Evolutionary conservation across 2,113 vertebrate genomes (phyloP), one percentile per base, ranked within the genome.

Genomic region (Lonchura striata): DNA sequence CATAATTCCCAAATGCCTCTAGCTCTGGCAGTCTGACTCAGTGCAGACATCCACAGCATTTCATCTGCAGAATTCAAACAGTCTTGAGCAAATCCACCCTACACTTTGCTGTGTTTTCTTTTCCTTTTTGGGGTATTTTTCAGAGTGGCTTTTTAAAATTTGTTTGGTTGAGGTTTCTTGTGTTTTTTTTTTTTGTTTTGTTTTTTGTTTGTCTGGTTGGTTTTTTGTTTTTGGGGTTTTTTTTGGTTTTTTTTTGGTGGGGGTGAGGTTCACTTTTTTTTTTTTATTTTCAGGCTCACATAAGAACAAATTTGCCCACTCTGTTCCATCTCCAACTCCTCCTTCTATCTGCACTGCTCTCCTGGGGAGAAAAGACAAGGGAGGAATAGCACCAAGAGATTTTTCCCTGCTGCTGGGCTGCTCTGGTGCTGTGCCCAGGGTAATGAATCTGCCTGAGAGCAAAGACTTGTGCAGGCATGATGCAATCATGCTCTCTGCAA

Each of bases 331-430:
- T 89, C 69, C 60, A 47, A 12, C 33, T 47, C 15, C 15, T 87
- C 42, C 13, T 4, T 68, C 52, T 60, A 35, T 78, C 39, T 47
- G 13, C 44, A 52, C 19, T 39, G 30, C 10, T 60, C 7, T 66
- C 70, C 61, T 41, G 44, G 28, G 31, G 21, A 64, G 19, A 79
- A 63, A 50, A 25, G 37, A 60, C 44, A 76, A 7, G 20, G 17
- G 44, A 92, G 31, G 24, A 77, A 68, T 1, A 24, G 19, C 37
- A 93, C 31, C 37, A 50, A 41, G 74, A 82, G 31, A 65, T 6
- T 24, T 56, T 60, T 41, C 30, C 54, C 33, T 50, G 52, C 16
- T 2, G 2, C 39, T 15, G 13, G 22, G 12, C 39, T 0, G 0
- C 18, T 53, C 18, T 49, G 37, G 15, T 61, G 11, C 53, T 61